Evolutionary conservation across 2,113 vertebrate genomes (phyloP).

Genomic region (Leptobrachium leishanense): DNA sequence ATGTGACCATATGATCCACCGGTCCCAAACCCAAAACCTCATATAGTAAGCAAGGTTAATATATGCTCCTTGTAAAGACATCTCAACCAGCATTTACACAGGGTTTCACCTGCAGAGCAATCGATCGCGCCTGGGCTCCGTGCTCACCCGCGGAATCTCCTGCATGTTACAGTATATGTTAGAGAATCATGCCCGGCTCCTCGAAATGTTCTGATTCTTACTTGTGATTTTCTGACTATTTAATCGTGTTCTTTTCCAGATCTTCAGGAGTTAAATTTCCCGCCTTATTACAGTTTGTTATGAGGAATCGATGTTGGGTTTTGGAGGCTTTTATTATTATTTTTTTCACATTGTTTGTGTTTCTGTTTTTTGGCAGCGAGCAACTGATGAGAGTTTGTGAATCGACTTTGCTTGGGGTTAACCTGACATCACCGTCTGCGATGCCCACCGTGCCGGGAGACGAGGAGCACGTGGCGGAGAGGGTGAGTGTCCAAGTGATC

Average conservation of each 20-base stretch:
- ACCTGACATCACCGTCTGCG: slow-evolving; percentile 57
- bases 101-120: too few species aligned
- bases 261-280: slow-evolving; percentile 51
- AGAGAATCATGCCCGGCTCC: too few species aligned
- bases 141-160: too few species aligned
- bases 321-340: slow-evolving; percentile 51
- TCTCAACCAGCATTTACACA: too few species aligned
- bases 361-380: slow-evolving; percentile 67
- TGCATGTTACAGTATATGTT: too few species aligned
- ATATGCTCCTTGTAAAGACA: too few species aligned
- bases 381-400: slow-evolving; percentile 61
- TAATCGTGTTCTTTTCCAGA: slow-evolving; percentile 14
- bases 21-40: too few species aligned
- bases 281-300: slow-evolving; percentile 53
- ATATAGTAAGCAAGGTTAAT: too few species aligned
- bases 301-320: slow-evolving; percentile 54
- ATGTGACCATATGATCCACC: too few species aligned
- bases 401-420: slow-evolving; percentile 58
- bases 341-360: too few species aligned
- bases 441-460: slow-evolving; percentile 94
- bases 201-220: too few species aligned
- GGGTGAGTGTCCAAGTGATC: slow-evolving; percentile 64
- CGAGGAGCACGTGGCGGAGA: slow-evolving; percentile 82
- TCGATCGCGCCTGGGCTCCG: too few species aligned
- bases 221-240: neutral